Base-by-base conservation (phyloP, 2,797 vertebrate species). In the Sebastes oblongus region DNA sequence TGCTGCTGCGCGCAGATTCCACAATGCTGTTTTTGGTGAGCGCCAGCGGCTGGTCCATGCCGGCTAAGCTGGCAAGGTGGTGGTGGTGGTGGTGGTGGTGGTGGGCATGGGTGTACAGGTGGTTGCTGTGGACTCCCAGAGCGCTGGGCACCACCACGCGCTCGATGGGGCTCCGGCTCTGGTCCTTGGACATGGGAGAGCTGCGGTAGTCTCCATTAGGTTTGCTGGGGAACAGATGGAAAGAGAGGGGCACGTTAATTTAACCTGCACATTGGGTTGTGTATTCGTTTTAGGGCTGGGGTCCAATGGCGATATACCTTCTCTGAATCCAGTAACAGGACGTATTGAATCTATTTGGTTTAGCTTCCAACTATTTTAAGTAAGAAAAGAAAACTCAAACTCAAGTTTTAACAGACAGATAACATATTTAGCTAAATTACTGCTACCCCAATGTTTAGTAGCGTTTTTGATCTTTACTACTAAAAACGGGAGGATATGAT, bases 1-100 rank as follows among this genome's bases (percentile, higher is more conserved):
- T 82, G 85, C 84, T 86, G 83, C 82, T 71, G 20, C 98, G 94
- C 75, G 92, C 87, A 4, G 94, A 84, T 10, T 98, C 97, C 92
- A 95, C 97, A 94, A 95, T 84, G 94, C 94, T 98, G 95, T 95
- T 97, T 95, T 99, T 99, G 96, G 98, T 99, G 92, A 99, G 97
- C 67, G 98, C 98, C 34, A 99, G 96, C 5, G 98, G 98, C 96
- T 99, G 98, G 93, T 99, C 98, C 97, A 98, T 95, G 73, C 82
- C 6, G 72, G 95, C 95, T 92, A 99, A 92, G 93, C 95, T 96
- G 73, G 97, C 96, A 90, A 98, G 96, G 96, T 90, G 93, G 46
- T 91, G 91, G 61, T 89, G 92, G 62, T 88, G 86, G 69, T 88
- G 86, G 69, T 88, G 86, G 69, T 97, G 86, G 69, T 88, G 86